Evolutionary conservation across 1,140 invertebrate species (phyloP).

Genomic region (Zaprionus ornatus): DNA sequence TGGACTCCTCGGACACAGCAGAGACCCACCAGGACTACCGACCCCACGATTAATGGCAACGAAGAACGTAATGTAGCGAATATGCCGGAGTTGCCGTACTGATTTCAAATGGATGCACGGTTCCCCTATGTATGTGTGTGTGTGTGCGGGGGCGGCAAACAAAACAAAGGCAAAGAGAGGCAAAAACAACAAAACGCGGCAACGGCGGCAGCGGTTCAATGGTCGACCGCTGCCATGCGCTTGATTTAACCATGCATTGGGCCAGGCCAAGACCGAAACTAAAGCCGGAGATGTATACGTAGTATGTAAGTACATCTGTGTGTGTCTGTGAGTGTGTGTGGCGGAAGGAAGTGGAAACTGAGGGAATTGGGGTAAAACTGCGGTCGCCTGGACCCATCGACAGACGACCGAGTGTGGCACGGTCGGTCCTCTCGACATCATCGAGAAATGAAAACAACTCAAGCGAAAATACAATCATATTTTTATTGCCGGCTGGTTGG

Average conservation of each 20-base stretch:
- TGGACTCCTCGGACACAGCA: slow-evolving; percentile 24
- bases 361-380: slow-evolving; percentile 47
- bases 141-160: slow-evolving; percentile 47
- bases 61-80: slow-evolving; percentile 78
- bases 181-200: slow-evolving; percentile 59
- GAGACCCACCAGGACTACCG: slow-evolving; percentile 13
- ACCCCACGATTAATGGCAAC: slow-evolving; percentile 79
- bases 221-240: slow-evolving; percentile 67
- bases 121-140: slow-evolving; percentile 2
- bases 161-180: slow-evolving; percentile 43
- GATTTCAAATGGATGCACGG: slow-evolving; percentile 63
- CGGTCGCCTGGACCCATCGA: slow-evolving; percentile 44
- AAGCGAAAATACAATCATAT: slow-evolving; percentile 82
- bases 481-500: slow-evolving; percentile 81
- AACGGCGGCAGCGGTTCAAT: slow-evolving; percentile 63
- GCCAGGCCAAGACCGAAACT: slow-evolving; percentile 36
- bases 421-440: slow-evolving; percentile 76
- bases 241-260: slow-evolving; percentile 80
- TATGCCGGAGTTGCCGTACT: slow-evolving; percentile 70
- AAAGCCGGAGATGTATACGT: slow-evolving; percentile 15
- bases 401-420: slow-evolving; percentile 7
- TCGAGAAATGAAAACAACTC: slow-evolving; percentile 82
- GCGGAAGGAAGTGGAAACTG: slow-evolving; percentile 49
- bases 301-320: background rate
- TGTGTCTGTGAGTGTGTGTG: slow-evolving; percentile 11